Evolutionary conservation across 2,888 invertebrate genomes (phyloP).

Genomic region (Monopis laevigella): DNA sequence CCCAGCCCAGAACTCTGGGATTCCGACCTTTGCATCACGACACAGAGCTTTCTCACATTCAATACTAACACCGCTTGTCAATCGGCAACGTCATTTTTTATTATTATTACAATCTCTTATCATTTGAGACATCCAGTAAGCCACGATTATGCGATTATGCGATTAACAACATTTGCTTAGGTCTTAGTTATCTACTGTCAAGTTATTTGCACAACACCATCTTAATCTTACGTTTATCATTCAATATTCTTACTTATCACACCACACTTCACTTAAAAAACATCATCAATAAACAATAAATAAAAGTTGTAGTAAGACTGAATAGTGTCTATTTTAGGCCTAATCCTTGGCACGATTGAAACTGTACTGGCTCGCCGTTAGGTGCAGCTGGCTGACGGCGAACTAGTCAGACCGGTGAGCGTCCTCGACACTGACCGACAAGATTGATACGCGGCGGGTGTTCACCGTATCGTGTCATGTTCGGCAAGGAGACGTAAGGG

Average conservation of each 20-base stretch:
- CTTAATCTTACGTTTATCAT: no score
- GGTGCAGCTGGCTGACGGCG: slow-evolving; percentile 24
- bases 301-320: not conserved
- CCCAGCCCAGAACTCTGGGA: slow-evolving; percentile 67
- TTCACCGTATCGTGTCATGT: slow-evolving; percentile 4
- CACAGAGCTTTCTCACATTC: no score
- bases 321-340: slow-evolving; percentile 7
- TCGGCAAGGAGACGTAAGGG: slow-evolving; percentile 32
- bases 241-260: no score
- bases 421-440: slow-evolving; percentile 45
- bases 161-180: no score
- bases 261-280: slow-evolving; percentile 8
- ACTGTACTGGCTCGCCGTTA: slow-evolving; percentile 29
- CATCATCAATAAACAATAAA: slow-evolving; percentile 12
- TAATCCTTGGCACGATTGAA: slow-evolving; percentile 34
- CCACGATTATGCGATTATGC: no score
- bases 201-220: no score
- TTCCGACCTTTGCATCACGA: slow-evolving; percentile 61
- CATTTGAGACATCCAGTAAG: no score
- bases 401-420: slow-evolving; percentile 56
- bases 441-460: not conserved
- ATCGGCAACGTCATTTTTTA: no score
- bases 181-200: no score
- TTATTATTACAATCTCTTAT: no score
- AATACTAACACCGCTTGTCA: no score